Percentiles rank a stretch among this genome's conserved stretches.
These are phyloP conservation scores for Aricia agestis DNA, from an alignment of 1,140 invertebrate species.

Conservation along the genomic window DNA sequence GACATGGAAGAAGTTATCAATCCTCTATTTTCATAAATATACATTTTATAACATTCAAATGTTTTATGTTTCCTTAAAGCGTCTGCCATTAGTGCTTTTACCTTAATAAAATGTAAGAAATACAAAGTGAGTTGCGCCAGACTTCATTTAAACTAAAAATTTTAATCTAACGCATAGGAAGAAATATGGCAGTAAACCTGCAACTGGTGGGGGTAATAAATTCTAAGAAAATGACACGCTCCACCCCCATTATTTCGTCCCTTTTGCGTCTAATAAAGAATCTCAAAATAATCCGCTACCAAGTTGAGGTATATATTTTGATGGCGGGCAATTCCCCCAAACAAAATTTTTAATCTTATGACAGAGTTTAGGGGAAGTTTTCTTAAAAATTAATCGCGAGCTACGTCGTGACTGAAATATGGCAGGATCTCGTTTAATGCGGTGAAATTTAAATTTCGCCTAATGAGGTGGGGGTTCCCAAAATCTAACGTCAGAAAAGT, in stretches of 20 bases:
- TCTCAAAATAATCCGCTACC: neutral
- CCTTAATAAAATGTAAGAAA: neutral
- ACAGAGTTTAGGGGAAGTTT: constrained; percentile 28
- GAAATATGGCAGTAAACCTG: neutral
- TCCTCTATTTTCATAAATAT: too few species aligned
- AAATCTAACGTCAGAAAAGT: neutral
- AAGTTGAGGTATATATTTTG: neutral
- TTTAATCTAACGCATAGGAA: neutral
- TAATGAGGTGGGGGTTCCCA: neutral
- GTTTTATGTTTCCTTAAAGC: too few species aligned
- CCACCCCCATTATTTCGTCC: neutral
- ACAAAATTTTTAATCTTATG: constrained; percentile 40
- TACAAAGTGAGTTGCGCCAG: neutral
- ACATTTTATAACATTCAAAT: too few species aligned
- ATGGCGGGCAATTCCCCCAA: constrained; percentile 16
- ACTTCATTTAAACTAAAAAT: too few species aligned
- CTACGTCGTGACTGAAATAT: constrained; percentile 32
- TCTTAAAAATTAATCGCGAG: constrained; percentile 40
- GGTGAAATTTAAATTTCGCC: constrained; percentile 19
- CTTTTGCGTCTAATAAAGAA: neutral
- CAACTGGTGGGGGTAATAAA: neutral
- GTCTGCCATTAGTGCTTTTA: too few species aligned
- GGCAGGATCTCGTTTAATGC: constrained; percentile 47
- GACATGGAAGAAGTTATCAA: too few species aligned
- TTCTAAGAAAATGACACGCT: neutral